Evolutionary conservation across 2,797 vertebrate genomes (phyloP).

Genomic region (Eospalax fontanierii): DNA sequence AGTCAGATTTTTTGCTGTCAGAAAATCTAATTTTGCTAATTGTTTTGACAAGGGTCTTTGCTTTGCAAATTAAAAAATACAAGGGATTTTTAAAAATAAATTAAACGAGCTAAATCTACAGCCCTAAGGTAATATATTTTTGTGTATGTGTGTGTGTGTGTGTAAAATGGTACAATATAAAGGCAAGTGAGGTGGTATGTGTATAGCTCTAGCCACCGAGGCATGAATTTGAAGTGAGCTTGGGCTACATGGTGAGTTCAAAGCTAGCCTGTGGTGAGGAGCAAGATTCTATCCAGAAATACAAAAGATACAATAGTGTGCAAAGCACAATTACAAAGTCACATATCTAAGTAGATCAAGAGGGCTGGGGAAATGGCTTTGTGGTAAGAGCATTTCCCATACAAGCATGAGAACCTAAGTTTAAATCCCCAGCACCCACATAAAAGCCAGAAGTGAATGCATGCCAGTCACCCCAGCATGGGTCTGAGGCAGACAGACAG

Average conservation of each 20-base stretch:
- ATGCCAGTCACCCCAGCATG: background rate
- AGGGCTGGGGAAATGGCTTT: background rate
- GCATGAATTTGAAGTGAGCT: background rate
- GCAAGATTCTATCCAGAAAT: background rate
- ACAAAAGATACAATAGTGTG: background rate
- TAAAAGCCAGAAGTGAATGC: background rate
- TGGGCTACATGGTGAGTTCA: background rate
- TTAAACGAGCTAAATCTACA: constrained; percentile 8
- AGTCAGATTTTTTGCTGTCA: background rate
- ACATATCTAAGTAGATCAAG: constrained; percentile 6
- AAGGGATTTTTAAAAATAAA: background rate
- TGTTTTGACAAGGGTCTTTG: background rate
- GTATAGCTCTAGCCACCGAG: background rate
- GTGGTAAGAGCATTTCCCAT: background rate
- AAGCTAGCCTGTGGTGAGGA: background rate
- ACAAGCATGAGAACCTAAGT: background rate
- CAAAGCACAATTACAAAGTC: constrained; percentile 2
- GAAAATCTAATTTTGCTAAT: constrained; percentile 22
- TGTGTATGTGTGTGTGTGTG: too few relatives aligned
- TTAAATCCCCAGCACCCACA: background rate
- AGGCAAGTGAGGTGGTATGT: background rate
- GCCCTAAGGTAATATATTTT: background rate
- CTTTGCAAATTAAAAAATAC: background rate
- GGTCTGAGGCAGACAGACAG: background rate
- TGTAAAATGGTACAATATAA: background rate